Evolutionary conservation across 2,797 vertebrate species (phyloP).

Genomic region (Lateolabrax maculatus): DNA sequence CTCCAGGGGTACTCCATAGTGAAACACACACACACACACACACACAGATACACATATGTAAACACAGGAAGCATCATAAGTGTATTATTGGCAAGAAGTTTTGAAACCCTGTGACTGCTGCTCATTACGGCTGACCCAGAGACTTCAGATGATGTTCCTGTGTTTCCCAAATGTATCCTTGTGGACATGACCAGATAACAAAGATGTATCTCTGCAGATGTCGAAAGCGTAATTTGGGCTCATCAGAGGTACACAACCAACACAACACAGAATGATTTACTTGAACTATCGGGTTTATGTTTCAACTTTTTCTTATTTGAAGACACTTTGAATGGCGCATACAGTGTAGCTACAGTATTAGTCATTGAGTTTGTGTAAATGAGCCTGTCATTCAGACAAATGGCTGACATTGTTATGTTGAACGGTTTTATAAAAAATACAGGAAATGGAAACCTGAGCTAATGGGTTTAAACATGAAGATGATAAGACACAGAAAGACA

Average conservation of each 20-base stretch:
- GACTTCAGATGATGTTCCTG: constrained; percentile 1
- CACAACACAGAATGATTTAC: not conserved
- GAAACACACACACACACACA: constrained; percentile 24
- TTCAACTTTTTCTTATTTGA: not conserved
- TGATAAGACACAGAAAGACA: constrained; percentile 6
- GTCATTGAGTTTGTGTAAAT: not conserved
- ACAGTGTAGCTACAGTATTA: not conserved
- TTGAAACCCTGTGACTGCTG: constrained; percentile 31
- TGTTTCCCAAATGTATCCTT: not conserved
- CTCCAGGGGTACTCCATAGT: constrained; percentile 21
- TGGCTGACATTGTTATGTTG: constrained; percentile 20
- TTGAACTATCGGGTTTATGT: not conserved
- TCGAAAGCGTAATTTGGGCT: not conserved
- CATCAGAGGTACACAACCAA: not conserved
- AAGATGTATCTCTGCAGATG: not conserved
- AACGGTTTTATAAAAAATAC: constrained; percentile 14
- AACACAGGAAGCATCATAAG: constrained; percentile 71
- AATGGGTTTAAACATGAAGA: constrained; percentile 17
- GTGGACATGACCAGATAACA: not conserved
- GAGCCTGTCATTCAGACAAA: constrained; percentile 18
- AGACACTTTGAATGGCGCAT: not conserved
- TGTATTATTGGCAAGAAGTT: constrained; percentile 63
- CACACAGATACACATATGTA: constrained; percentile 42
- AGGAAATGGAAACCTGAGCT: constrained; percentile 45
- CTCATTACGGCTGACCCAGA: constrained; percentile 46